Evolutionary conservation across 2,113 vertebrate species (phyloP).

Genomic region (Xiphophorus couchianus): DNA sequence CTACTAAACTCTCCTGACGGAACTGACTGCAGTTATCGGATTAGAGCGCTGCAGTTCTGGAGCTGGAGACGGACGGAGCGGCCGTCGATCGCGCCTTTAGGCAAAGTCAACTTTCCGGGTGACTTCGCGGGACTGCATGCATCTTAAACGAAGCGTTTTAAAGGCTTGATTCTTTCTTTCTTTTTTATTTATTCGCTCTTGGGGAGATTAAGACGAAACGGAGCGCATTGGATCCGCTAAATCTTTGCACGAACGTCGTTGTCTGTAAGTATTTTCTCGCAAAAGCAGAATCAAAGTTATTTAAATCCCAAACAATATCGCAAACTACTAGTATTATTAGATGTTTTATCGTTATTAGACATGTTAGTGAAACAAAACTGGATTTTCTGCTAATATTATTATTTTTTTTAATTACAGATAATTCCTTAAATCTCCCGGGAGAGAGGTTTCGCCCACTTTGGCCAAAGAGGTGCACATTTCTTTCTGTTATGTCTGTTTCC

Average conservation of each 20-base stretch:
- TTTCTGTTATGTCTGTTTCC: slow-evolving; percentile 76
- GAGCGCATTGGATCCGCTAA: slow-evolving; percentile 20
- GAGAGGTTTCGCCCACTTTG: background rate
- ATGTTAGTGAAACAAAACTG: background rate
- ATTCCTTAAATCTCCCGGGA: slow-evolving; percentile 22
- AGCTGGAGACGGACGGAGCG: slow-evolving; percentile 59
- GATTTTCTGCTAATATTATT: background rate
- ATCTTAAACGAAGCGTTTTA: background rate
- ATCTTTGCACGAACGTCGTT: slow-evolving; percentile 2
- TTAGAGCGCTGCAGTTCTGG: slow-evolving; percentile 65
- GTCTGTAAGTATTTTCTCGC: slow-evolving; percentile 39
- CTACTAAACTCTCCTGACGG: slow-evolving; percentile 76
- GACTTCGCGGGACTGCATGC: background rate
- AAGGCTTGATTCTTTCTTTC: background rate
- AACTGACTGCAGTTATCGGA: slow-evolving; percentile 81
- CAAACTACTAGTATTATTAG: background rate
- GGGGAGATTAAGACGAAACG: background rate
- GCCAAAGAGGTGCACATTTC: slow-evolving; percentile 4
- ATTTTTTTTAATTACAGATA: slow-evolving; percentile 27
- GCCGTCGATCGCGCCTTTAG: slow-evolving; percentile 33
- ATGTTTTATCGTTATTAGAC: background rate
- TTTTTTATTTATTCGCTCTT: slow-evolving; percentile 5
- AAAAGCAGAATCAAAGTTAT: background rate
- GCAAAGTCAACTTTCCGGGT: background rate
- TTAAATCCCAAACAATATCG: background rate